Percentiles rank a stretch among this genome's conserved stretches.
These are phyloP conservation scores for Dipus sagitta DNA, from an alignment of 2,797 vertebrate species.

Conservation along the genomic window DNA sequence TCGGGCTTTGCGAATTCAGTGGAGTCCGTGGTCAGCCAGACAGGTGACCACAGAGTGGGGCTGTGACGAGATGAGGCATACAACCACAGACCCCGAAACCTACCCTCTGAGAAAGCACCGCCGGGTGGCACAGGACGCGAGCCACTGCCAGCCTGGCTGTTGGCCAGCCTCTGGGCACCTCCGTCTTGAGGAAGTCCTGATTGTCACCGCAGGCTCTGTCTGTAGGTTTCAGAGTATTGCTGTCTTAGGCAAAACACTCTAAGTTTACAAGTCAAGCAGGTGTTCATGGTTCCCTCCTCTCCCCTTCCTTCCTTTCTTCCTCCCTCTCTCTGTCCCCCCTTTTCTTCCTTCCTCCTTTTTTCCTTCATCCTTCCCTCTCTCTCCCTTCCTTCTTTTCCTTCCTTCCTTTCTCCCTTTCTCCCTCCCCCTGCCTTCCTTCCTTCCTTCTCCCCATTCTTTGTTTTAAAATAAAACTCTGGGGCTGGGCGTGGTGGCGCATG, in stretches of 20 bases:
- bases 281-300: neutral
- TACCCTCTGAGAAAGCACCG: neutral
- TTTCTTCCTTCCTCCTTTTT: too few relatives aligned
- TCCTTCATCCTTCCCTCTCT: too few relatives aligned
- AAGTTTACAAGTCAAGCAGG: neutral
- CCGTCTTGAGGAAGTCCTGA: neutral
- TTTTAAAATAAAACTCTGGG: conserved; percentile 14
- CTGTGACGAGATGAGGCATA: neutral
- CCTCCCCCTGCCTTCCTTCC: neutral
- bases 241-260: neutral
- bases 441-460: neutral
- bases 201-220: neutral
- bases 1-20: neutral
- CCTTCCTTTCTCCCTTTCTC: too few relatives aligned
- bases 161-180: neutral
- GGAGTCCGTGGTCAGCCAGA: neutral
- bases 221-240: neutral
- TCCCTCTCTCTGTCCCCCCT: neutral
- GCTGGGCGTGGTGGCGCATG: neutral
- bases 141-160: rapidly evolving
- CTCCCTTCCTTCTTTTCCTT: too few relatives aligned
- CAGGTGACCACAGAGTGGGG: neutral
- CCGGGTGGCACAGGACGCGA: neutral
- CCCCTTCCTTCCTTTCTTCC: neutral
- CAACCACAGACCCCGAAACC: neutral